phyloP scores from a whole-genome alignment of 1,140 invertebrate species.

The Achatina immaculata region DNA sequence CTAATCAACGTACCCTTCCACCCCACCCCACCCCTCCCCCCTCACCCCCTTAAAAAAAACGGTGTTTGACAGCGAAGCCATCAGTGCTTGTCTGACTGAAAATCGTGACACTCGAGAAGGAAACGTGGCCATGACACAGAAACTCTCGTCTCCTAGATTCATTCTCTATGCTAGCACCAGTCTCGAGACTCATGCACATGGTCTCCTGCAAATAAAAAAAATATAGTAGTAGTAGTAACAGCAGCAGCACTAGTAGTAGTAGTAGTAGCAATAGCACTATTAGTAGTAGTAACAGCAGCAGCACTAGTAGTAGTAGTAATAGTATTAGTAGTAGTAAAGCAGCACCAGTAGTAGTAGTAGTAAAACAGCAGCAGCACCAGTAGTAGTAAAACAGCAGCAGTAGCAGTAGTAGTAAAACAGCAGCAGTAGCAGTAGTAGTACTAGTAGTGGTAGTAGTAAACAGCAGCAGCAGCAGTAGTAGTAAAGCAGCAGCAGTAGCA shows the following conservation, averaged over 20 bases:
- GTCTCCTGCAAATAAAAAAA: constrained; percentile 5
- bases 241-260: constrained; percentile 14
- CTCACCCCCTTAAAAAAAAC: too few species aligned
- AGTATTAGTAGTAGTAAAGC: constrained; percentile 22
- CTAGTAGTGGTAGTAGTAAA: constrained; percentile 27
- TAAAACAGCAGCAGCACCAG: neutral
- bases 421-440: constrained; percentile 24
- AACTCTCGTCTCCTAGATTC: too few species aligned
- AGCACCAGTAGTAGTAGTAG: constrained; percentile 19
- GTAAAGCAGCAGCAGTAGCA: neutral
- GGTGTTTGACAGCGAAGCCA: too few species aligned
- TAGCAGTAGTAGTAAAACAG: constrained; percentile 9
- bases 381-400: neutral
- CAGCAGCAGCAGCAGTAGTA: constrained; percentile 25
- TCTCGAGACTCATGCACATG: too few species aligned
- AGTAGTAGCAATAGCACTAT: constrained; percentile 21
- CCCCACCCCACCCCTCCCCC: too few species aligned
- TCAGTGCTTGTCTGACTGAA: too few species aligned
- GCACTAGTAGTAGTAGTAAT: neutral
- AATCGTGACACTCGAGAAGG: too few species aligned
- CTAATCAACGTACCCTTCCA: too few species aligned
- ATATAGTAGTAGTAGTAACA: constrained; percentile 9
- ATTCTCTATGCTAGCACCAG: too few species aligned
- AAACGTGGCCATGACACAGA: too few species aligned
- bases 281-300: neutral